A percentile compares a stretch with the other conserved stretches of the same genome.
Evolutionary conservation across 30 jellyfish, hydroid and myxozoan species (phyloP).

Genomic region (Sanderia malayensis): DNA sequence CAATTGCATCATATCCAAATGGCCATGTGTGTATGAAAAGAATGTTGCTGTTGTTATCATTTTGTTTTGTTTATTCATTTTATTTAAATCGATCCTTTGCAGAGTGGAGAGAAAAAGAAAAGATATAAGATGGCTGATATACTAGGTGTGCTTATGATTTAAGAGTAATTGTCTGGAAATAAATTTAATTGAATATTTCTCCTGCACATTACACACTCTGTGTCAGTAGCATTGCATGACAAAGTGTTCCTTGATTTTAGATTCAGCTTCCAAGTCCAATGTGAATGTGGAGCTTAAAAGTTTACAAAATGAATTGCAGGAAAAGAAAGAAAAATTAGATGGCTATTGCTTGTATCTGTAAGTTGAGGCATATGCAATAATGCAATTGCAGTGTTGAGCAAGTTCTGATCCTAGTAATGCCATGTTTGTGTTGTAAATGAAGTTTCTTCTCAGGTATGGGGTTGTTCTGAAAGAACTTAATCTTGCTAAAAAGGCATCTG

Average conservation of each 20-base stretch:
- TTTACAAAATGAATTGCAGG: constrained; percentile 54
- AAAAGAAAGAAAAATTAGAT: constrained; percentile 54
- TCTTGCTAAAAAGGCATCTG: constrained; percentile 69
- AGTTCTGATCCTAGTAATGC: neutral
- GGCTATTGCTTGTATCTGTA: constrained; percentile 78
- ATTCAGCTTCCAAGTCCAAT: constrained; percentile 17
- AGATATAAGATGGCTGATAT: constrained; percentile 74
- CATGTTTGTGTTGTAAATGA: neutral
- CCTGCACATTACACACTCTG: neutral
- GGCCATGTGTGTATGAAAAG: too few relatives aligned
- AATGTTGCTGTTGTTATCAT: neutral
- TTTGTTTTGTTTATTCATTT: neutral
- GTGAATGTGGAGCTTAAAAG: constrained; percentile 44
- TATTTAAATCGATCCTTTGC: neutral
- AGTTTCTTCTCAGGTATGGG: constrained; percentile 62
- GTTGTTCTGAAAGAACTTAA: constrained; percentile 69
- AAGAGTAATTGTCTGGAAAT: neutral
- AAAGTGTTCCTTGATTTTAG: constrained; percentile 3
- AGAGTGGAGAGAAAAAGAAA: constrained; percentile 73
- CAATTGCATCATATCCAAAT: too few relatives aligned
- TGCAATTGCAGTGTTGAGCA: neutral
- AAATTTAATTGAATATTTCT: neutral
- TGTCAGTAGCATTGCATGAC: neutral
- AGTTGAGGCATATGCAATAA: constrained; percentile 17
- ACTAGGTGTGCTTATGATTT: constrained; percentile 39